Evolutionary conservation across 2,797 vertebrate species (phyloP).

Genomic region (Fistularia tabacaria): DNA sequence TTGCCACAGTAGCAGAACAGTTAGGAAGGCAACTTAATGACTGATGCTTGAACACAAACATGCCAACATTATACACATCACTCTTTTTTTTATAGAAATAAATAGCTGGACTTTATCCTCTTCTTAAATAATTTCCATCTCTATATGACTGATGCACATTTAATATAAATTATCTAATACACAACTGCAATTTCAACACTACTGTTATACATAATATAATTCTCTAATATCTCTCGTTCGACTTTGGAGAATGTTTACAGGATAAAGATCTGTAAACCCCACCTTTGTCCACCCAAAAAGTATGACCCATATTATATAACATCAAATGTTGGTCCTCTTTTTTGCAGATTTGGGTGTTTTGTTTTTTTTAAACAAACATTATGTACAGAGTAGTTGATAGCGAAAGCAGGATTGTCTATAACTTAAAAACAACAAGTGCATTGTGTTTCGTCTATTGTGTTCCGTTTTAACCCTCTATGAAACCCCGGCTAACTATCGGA

Average conservation of each 20-base stretch:
- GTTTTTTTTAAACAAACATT: conserved; percentile 60
- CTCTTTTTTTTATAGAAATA: conserved; percentile 79
- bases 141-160: conserved; percentile 82
- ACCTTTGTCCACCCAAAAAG: conserved; percentile 49
- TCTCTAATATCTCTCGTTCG: conserved; percentile 65
- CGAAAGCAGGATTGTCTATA: conserved; percentile 77
- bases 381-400: conserved; percentile 73
- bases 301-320: conserved; percentile 59
- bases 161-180: conserved; percentile 83
- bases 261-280: conserved; percentile 59
- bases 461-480: conserved; percentile 6
- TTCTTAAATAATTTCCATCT: conserved; percentile 84
- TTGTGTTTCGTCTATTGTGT: conserved; percentile 55
- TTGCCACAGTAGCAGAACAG: conserved; percentile 78
- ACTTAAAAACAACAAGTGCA: conserved; percentile 68
- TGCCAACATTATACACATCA: conserved; percentile 82
- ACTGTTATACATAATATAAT: conserved; percentile 74
- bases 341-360: background rate
- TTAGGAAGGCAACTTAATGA: conserved; percentile 83
- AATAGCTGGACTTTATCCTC: conserved; percentile 80
- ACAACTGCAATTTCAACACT: conserved; percentile 75
- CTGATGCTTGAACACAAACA: conserved; percentile 82
- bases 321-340: conserved; percentile 55
- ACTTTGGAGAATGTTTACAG: conserved; percentile 66
- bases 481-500: conserved; percentile 15